Conservation (phyloP, 2,888 invertebrate species). For the Ophioninae sp. region DNA sequence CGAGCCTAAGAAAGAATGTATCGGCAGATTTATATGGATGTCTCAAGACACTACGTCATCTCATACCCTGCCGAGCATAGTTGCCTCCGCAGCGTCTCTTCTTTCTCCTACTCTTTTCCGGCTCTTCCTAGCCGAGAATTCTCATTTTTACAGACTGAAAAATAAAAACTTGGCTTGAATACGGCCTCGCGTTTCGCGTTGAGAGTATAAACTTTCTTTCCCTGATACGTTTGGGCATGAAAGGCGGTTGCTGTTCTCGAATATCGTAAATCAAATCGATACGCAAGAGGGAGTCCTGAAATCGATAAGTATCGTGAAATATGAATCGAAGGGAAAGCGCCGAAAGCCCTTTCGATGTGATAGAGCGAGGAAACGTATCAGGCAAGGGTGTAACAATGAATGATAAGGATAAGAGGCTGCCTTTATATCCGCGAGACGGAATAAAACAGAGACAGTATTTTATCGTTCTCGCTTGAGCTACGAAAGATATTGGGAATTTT, state of each 20-base stretch:
- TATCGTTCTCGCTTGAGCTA: conserved; percentile 37
- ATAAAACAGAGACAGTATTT: conserved; percentile 53
- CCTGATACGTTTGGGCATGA: background rate
- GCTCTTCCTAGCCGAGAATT: background rate
- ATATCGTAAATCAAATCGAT: conserved; percentile 42
- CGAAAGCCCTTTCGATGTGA: conserved; percentile 2
- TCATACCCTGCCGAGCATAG: background rate
- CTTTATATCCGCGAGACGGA: conserved; percentile 41
- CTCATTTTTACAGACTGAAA: background rate
- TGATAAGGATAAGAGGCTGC: conserved; percentile 43
- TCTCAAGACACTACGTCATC: background rate
- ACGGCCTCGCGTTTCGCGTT: background rate
- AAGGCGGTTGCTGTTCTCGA: conserved; percentile 4
- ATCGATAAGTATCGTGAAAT: conserved; percentile 38
- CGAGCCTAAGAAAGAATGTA: conserved; percentile 31
- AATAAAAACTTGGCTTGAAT: conserved; percentile 19
- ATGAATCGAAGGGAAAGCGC: conserved; percentile 23
- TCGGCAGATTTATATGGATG: conserved; percentile 8
- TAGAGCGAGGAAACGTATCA: conserved; percentile 13
- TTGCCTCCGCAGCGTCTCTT: background rate
- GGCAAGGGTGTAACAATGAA: conserved; percentile 27
- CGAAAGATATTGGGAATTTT: conserved; percentile 36
- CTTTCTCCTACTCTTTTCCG: conserved; percentile 10
- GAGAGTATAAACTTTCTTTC: background rate
- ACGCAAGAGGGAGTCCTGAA: conserved; percentile 1